Percentiles rank a stretch among this genome's conserved stretches.
These are phyloP conservation scores for Orthosia gracilis DNA, from an alignment of 2,888 invertebrate genomes.

Conservation along the genomic window DNA sequence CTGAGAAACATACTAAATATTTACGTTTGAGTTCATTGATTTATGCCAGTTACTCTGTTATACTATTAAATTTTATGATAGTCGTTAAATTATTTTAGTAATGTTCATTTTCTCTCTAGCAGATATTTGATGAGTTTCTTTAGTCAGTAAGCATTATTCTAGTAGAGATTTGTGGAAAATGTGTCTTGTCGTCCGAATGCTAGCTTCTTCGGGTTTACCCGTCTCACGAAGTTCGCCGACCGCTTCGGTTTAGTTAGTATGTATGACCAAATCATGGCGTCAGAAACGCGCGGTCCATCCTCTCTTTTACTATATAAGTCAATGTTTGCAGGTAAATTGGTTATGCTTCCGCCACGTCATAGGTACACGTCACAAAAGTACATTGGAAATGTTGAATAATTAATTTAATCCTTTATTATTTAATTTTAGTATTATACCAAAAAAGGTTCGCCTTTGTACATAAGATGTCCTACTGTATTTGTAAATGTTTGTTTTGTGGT, in stretches of 20 bases:
- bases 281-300: no score
- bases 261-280: no score
- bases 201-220: no score
- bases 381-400: no score
- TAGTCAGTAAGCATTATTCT: not conserved
- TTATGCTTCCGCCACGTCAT: not conserved
- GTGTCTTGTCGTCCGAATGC: not conserved
- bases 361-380: not conserved
- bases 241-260: no score
- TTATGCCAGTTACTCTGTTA: constrained; percentile 23
- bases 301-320: no score
- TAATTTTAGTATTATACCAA: no score
- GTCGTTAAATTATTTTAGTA: constrained; percentile 49
- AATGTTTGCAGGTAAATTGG: not conserved
- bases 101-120: not conserved
- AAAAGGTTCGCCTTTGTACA: no score
- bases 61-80: constrained; percentile 31
- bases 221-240: no score
- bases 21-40: constrained; percentile 68
- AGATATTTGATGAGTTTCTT: not conserved
- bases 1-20: constrained; percentile 50
- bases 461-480: no score
- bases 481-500: no score
- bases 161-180: not conserved
- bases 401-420: no score